Evolutionary conservation across 2,888 invertebrate species (phyloP), one percentile per base, ranked within the genome.

Genomic region (Camponotus fellah): DNA sequence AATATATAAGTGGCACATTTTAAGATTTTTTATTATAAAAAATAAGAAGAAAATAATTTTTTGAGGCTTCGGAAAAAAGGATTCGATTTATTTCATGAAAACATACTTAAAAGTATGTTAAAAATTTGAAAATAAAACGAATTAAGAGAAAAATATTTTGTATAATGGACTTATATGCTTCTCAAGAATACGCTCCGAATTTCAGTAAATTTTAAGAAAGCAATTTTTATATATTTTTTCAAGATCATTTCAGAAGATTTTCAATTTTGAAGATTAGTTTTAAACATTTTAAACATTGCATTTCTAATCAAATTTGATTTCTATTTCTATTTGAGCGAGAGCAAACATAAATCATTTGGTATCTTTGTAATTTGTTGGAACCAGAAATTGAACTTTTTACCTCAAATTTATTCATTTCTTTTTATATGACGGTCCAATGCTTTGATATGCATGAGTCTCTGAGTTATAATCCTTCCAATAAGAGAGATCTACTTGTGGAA

Each of bases 401-500:
- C 6, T 37, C 37, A n/a, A 49, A 49, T 17, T 56, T 26, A n/a
- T 9, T 58, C 12, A 65, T 75, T 46, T 79, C 14, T 76, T 76
- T 56, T 83, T 80, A 37, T 64, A 86, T 9, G 92, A 84, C 77
- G 94, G 76, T 79, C 90, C 72, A 96, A 1, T 0, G 53, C 34
- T 9, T 9, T 65, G 43, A n/a, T 74, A 26, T 5, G n/a, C 9
- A 5, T 32, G n/a, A 9, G 72, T 17, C 14, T 77, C 62, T 14
- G 81, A 71, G 2, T 56, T 72, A 17, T 82, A 89, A 82, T 94
- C 95, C 90, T 95, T 96, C 96, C 97, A 98, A 69, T 95, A 95
- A 77, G 95, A 95, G 46, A 97, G 95, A 94, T 97, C 96, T 79
- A 97, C 93, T 17, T 94, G 92, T 0, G 97, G 97, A 90, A 98